These are phyloP conservation scores for Drosophila recens DNA, from an alignment of 2,888 invertebrate genomes.

Conservation along the genomic window DNA sequence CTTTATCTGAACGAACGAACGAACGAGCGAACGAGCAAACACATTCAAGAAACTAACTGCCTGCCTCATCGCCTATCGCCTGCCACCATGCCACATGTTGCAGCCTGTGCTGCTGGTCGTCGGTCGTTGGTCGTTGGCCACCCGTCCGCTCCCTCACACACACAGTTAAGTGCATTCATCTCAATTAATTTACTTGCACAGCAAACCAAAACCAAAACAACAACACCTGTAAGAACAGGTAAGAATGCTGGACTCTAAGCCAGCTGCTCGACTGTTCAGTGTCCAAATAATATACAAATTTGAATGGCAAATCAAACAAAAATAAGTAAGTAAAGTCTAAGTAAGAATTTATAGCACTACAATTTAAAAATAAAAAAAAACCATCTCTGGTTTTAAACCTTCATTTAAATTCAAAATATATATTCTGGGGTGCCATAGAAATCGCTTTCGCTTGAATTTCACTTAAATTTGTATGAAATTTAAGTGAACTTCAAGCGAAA, in stretches of 20 bases:
- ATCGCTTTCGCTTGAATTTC: no score
- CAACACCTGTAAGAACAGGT: constrained; percentile 21
- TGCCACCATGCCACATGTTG: constrained; percentile 13
- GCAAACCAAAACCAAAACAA: constrained; percentile 24
- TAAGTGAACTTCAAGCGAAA: no score
- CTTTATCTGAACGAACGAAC: constrained; percentile 63
- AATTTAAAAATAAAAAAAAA: no score
- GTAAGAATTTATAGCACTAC: no score
- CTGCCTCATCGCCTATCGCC: constrained; percentile 13
- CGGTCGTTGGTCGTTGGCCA: constrained; percentile 40
- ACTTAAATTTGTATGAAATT: no score
- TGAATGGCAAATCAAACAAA: neutral
- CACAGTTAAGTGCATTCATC: constrained; percentile 78
- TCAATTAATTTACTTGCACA: constrained; percentile 78
- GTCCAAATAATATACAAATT: neutral
- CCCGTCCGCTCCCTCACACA: constrained; percentile 50
- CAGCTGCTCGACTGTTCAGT: neutral
- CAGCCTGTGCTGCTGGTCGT: constrained; percentile 12
- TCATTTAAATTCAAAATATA: no score
- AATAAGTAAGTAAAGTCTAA: neutral
- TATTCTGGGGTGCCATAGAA: no score
- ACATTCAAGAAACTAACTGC: constrained; percentile 53
- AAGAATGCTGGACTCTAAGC: neutral
- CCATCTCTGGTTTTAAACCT: no score
- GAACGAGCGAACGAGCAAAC: constrained; percentile 37